Evolutionary conservation across 2,113 vertebrate species (phyloP), one percentile per base, ranked within the genome.

Genomic region (Dendropsophus ebraccatus): DNA sequence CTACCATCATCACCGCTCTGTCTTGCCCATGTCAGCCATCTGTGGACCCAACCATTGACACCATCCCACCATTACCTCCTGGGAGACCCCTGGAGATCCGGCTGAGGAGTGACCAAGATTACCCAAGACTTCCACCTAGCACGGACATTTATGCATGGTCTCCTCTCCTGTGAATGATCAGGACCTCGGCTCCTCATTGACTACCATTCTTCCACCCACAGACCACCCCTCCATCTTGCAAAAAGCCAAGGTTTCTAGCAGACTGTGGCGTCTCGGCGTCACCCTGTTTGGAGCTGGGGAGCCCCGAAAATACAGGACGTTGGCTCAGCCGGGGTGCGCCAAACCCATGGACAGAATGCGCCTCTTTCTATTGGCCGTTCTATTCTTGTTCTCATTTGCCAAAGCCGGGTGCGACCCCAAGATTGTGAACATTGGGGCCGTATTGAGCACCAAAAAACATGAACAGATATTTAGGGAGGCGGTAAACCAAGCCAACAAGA

Each of bases 381-480:
- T 99, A 81, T 94, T 97, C 85, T 96, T 94, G 88, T 96, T 94
- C 81, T 96, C 97, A 54, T 95, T 97, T 86, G 96, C 96, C 13
- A 93, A 94, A 0, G 94, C 96, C 1, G 95, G 97, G 84, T 97
- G 97, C 87, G 96, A 97, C 90, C 97, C 97, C 50, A 97, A 97
- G 89, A 95, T 96, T 88, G 96, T 99, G 50, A 97, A 97, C 90
- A 94, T 99, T 80, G 97, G 97, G 17, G 97, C 97, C 1, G 97
- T 99, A 65, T 92, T 99, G 94, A 99, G 97, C 90, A 97, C 97
- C 90, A 97, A 96, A 83, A 96, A 96, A 79, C 97, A 97, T 47
- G 97, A 98, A 91, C 96, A 97, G 93, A 95, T 97, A 91, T 99
- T 99, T 90, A 96, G 96, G 81, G 97, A 98, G 81, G 97, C 97